Evolutionary conservation across 2,888 invertebrate species (phyloP), one percentile per base, ranked within the genome.

Genomic region (Xestoiulus laeticollis): DNA sequence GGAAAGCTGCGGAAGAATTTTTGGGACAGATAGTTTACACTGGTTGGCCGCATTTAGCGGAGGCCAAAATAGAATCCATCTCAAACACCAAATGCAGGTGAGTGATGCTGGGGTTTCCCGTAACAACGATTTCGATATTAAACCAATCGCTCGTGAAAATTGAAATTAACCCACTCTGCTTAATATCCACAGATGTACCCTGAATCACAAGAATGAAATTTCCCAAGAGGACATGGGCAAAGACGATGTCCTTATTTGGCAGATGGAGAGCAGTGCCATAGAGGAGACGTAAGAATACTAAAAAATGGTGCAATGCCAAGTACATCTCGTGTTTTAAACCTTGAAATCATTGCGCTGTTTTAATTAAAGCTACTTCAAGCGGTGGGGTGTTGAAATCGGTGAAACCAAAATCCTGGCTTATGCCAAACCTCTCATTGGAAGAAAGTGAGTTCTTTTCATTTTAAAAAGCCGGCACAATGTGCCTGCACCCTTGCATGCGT

Each of bases 21-120:
- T 91, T 98, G 16, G 96, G 96, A 0, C 94, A 95, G 91, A 93
- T 93, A 84, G 94, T 98, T 1, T 96, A 95, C 93, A 96, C 97
- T 4, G 95, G 95, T 6, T 99, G 98, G 98, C 99, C 99, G 0
- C 97, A 98, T 93, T 94, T 99, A 87, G 93, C 94, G n/a, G 96
- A 96, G 92, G 97, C 96, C 14, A 91, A 91, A 90, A 95, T 96
- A 2, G 92, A 94, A 83, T 93, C 94, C 3, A 94, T 96, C 22
- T 94, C 95, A 0, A 94, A 94, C 90, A 59, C 22, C 2, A 88
- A 86, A 59, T 88, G 32, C 82, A 83, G 38, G 83, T n/a, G 30
- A 83, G 83, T 30, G 2, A 38, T n/a, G 22, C n/a, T 59, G 6
- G 6, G 4, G n/a, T n/a, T 59, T 59, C 22, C 38, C 38, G 38